phyloP scores from a whole-genome alignment of 2,888 invertebrate species.

The Furcula furcula region DNA sequence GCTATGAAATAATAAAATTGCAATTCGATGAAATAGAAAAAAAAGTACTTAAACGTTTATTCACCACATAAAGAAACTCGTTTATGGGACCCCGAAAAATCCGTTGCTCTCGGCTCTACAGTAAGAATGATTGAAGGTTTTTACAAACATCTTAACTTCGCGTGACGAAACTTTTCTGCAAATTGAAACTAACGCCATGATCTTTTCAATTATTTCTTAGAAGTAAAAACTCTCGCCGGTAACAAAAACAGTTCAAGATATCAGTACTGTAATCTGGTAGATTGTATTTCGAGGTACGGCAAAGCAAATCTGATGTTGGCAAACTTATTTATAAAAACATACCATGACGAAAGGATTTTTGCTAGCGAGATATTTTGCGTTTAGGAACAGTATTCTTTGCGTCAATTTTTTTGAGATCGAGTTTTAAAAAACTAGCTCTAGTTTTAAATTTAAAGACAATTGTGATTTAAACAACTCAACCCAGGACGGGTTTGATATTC shows the following conservation, averaged over 20 bases:
- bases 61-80: not conserved
- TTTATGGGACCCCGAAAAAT: not conserved
- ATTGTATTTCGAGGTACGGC: not conserved
- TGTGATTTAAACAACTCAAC: no score
- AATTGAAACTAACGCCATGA: slow-evolving; percentile 6
- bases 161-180: not conserved
- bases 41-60: not conserved
- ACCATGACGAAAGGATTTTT: not conserved
- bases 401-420: no score
- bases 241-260: slow-evolving; percentile 1
- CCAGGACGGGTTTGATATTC: no score
- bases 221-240: slow-evolving; percentile 1
- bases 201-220: slow-evolving; percentile 18
- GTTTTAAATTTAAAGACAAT: no score
- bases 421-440: no score
- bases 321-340: not conserved
- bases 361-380: no score
- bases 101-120: not conserved
- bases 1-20: no score
- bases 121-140: not conserved
- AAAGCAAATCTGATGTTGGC: not conserved
- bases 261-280: not conserved
- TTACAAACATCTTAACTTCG: not conserved
- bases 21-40: not conserved
- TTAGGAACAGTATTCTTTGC: no score